A percentile compares a stretch with the other conserved stretches of the same genome.
phyloP scores from a whole-genome alignment of 1,140 invertebrate genomes.

The Trypoxylus dichotomus region DNA sequence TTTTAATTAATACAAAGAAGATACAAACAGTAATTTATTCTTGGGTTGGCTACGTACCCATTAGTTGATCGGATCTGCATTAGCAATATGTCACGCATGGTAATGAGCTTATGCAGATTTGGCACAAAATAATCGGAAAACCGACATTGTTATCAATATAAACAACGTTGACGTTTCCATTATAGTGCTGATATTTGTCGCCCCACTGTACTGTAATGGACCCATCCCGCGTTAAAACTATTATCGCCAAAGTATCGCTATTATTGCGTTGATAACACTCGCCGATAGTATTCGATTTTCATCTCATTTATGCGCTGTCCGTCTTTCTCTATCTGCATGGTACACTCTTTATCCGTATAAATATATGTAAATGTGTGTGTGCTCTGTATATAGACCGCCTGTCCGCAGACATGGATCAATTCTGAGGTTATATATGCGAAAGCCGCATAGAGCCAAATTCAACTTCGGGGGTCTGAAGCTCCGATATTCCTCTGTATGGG shows the following conservation, averaged over 20 bases:
- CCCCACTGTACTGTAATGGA: background rate
- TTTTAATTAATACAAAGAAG: no score
- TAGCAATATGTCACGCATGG: no score
- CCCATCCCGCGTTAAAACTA: conserved; percentile 4
- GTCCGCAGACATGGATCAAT: conserved; percentile 4
- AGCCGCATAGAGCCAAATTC: background rate
- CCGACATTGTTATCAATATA: conserved; percentile 1
- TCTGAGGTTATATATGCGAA: background rate
- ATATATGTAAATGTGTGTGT: background rate
- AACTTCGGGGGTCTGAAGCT: background rate
- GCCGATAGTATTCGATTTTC: background rate
- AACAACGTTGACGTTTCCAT: conserved; percentile 5
- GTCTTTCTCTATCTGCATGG: background rate
- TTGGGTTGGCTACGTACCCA: no score
- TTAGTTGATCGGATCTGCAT: no score
- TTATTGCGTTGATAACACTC: background rate
- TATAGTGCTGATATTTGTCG: background rate
- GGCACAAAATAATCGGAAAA: background rate
- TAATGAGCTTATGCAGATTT: background rate
- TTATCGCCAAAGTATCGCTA: background rate
- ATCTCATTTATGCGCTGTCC: background rate
- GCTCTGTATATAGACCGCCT: background rate
- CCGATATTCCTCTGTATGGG: background rate
- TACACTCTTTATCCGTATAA: background rate
- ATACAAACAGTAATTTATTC: no score